Evolutionary conservation across 2,113 vertebrate genomes (phyloP).

Genomic region (Gobio gobio): DNA sequence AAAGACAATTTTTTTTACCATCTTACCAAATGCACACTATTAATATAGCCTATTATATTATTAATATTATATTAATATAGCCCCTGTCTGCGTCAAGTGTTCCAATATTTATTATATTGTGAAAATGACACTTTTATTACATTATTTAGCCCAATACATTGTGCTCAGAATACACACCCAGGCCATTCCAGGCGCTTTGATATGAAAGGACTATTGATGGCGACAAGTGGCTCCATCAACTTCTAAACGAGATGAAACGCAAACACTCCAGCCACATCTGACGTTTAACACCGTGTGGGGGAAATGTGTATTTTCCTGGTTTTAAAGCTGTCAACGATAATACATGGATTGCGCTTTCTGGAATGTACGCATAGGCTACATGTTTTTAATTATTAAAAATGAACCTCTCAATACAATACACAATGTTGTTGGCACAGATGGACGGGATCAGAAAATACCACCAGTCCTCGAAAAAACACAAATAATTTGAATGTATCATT

Average conservation of each 20-base stretch:
- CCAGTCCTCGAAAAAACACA: too few species aligned
- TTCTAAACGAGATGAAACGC: conserved; percentile 4
- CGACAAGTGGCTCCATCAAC: conserved; percentile 5
- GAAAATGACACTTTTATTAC: background rate
- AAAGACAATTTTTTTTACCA: background rate
- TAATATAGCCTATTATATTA: background rate
- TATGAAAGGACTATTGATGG: background rate
- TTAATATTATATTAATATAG: background rate
- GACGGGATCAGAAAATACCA: too few species aligned
- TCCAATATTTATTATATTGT: too few species aligned
- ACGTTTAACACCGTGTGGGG: background rate
- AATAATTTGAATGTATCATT: too few species aligned
- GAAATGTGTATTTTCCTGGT: background rate
- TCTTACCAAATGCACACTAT: background rate
- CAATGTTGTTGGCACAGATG: too few species aligned
- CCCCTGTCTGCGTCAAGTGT: background rate
- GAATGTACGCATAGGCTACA: background rate
- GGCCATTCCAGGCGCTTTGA: conserved; percentile 14
- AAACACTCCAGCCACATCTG: background rate
- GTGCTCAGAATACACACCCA: conserved; percentile 47
- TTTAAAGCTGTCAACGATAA: background rate
- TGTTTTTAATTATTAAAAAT: background rate
- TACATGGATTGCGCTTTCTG: background rate
- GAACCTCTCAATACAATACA: background rate
- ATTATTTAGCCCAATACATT: background rate